These are phyloP conservation scores for Aphelocoma coerulescens DNA, from an alignment of 2,113 vertebrate genomes.

Conservation along the genomic window DNA sequence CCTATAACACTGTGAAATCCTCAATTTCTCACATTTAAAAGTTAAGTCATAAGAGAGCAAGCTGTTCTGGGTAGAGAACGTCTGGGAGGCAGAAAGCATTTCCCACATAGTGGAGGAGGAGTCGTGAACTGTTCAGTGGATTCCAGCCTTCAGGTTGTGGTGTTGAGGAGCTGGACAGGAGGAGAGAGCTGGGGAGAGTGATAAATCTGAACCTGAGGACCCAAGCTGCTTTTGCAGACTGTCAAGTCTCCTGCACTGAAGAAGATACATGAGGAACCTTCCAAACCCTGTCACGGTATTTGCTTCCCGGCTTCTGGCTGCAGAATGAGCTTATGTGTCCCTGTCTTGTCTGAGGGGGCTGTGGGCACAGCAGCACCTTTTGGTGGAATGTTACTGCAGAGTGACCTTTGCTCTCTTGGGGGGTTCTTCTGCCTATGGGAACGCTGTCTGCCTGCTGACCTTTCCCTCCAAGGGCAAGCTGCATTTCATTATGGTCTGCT, in stretches of 20 bases:
- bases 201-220: background rate
- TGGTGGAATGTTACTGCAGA: background rate
- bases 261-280: background rate
- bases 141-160: background rate
- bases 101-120: background rate
- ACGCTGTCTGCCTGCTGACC: background rate
- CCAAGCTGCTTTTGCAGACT: background rate
- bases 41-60: background rate
- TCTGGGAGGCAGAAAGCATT: background rate
- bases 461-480: background rate
- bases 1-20: background rate
- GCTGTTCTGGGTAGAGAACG: background rate
- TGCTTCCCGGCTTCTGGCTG: background rate
- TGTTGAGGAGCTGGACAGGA: accelerated
- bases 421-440: background rate
- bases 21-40: background rate
- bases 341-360: background rate
- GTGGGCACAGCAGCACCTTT: background rate
- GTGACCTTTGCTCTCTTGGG: background rate
- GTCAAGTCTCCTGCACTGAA: background rate
- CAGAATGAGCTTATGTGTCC: background rate
- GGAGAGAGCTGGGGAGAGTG: background rate
- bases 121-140: background rate
- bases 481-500: background rate
- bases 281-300: background rate